phyloP scores from a whole-genome alignment of 2,888 invertebrate species.

The Dasysyrphus albostriatus region DNA sequence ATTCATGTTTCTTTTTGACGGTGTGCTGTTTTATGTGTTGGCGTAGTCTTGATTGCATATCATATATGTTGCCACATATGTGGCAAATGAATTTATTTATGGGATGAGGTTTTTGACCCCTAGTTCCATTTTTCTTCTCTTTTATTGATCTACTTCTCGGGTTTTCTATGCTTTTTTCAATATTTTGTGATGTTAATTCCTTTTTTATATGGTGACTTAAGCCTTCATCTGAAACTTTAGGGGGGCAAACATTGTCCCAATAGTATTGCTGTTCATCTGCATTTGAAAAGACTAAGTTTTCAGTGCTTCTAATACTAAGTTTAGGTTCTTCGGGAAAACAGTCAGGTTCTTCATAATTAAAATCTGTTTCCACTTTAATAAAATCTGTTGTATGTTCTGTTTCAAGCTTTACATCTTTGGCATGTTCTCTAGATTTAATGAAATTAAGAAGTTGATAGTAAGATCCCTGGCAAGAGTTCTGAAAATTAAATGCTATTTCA shows the following conservation, averaged over 20 bases:
- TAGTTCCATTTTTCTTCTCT: background rate
- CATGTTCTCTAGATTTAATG: background rate
- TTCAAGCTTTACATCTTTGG: constrained; percentile 5
- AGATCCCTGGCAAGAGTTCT: constrained; percentile 58
- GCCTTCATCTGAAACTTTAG: background rate
- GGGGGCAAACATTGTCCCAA: background rate
- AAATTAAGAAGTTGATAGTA: constrained; percentile 38
- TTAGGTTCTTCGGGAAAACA: background rate
- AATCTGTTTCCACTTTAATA: background rate
- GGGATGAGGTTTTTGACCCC: constrained; percentile 19
- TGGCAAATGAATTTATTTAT: constrained; percentile 80
- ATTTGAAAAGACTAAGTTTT: background rate
- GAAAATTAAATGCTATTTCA: constrained; percentile 77
- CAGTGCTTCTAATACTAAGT: background rate
- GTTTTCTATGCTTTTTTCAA: too few species aligned
- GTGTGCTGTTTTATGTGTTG: constrained; percentile 83
- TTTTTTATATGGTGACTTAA: too few species aligned
- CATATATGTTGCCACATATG: constrained; percentile 83
- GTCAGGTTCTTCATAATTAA: background rate
- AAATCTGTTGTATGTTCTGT: background rate
- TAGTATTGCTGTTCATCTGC: background rate
- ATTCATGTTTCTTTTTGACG: constrained; percentile 82
- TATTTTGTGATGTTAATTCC: background rate
- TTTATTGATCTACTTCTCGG: background rate
- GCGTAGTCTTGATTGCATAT: constrained; percentile 82